Conservation (phyloP, 2,797 vertebrate species). For the Microctenopoma lineatum region DNA sequence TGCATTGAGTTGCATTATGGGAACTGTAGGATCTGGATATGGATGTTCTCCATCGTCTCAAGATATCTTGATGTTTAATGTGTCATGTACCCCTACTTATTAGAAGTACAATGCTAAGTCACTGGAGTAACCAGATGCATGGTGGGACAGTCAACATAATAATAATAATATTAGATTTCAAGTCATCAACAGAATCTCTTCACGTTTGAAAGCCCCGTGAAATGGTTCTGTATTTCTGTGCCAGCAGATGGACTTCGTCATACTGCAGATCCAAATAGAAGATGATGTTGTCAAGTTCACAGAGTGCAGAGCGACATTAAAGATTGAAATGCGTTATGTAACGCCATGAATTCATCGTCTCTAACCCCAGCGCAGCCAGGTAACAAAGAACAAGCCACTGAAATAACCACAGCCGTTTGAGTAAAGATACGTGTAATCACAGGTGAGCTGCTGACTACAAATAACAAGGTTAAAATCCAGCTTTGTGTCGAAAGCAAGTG, state of each 20-base stretch:
- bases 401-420: conserved; percentile 7
- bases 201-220: background rate
- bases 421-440: background rate
- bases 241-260: conserved; percentile 18
- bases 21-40: too few species aligned
- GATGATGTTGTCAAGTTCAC: conserved; percentile 46
- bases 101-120: background rate
- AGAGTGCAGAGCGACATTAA: conserved; percentile 46
- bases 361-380: conserved; percentile 36
- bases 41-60: too few species aligned
- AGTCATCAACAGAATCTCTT: background rate
- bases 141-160: background rate
- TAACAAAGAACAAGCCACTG: conserved; percentile 19
- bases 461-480: background rate
- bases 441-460: background rate
- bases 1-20: too few species aligned
- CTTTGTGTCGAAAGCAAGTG: background rate
- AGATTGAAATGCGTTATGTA: conserved; percentile 66
- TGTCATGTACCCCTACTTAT: background rate
- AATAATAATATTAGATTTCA: background rate
- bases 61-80: too few species aligned
- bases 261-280: conserved; percentile 33
- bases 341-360: conserved; percentile 49
- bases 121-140: background rate
- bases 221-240: conserved; percentile 1